Percentiles rank a stretch among this genome's conserved stretches.
phyloP scores from a whole-genome alignment of 2,888 invertebrate species.

The Brachyptera putata region DNA sequence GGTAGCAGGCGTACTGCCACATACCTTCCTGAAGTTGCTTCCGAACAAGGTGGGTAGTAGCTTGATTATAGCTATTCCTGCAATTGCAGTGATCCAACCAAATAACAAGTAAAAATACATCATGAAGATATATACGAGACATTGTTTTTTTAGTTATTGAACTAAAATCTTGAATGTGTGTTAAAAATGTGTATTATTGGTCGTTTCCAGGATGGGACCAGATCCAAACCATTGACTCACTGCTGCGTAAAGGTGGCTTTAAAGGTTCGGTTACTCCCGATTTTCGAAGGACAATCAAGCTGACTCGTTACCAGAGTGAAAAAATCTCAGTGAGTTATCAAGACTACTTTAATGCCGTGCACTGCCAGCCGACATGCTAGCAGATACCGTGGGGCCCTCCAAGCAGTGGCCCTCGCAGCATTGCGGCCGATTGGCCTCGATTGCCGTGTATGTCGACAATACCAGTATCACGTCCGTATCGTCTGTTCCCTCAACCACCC shows the following conservation, averaged over 20 bases:
- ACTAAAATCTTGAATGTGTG: too few species aligned
- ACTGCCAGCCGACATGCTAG: conserved; percentile 64
- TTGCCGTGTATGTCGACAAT: conserved; percentile 25
- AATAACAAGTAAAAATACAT: too few species aligned
- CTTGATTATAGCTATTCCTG: too few species aligned
- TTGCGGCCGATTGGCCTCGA: conserved; percentile 29
- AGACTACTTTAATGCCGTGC: conserved; percentile 69
- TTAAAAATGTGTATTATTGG: too few species aligned
- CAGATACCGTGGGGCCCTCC: conserved; percentile 57
- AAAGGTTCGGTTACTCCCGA: conserved; percentile 87
- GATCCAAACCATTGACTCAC: conserved; percentile 95
- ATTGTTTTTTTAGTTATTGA: too few species aligned
- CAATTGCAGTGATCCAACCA: too few species aligned
- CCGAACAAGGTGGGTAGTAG: conserved; percentile 79
- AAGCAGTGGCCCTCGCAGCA: conserved; percentile 40
- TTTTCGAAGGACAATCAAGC: conserved; percentile 80
- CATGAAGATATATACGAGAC: too few species aligned
- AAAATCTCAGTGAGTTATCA: conserved; percentile 86
- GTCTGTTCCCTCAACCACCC: conserved; percentile 28
- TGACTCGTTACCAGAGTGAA: conserved; percentile 96
- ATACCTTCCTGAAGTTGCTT: conserved; percentile 96
- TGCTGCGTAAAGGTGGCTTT: conserved; percentile 95
- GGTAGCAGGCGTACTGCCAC: conserved; percentile 95
- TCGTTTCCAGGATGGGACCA: conserved; percentile 96
- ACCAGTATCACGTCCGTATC: conserved; percentile 28